Evolutionary conservation across 1,140 invertebrate genomes (phyloP), one percentile per base, ranked within the genome.

Genomic region (Plodia interpunctella): DNA sequence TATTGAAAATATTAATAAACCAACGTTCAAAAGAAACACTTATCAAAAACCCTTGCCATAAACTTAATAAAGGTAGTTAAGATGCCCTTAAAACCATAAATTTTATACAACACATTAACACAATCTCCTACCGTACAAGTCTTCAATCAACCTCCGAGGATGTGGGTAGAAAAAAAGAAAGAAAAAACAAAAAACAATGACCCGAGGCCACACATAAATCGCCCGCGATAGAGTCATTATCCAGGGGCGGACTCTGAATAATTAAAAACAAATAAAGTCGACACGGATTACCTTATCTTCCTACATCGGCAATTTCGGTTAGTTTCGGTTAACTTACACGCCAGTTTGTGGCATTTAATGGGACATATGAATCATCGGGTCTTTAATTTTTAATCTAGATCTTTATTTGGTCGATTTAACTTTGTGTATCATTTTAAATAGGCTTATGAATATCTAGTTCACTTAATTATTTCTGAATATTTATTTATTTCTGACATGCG

Each of bases 211-310:
- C 65, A 66, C 77, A 68, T 87, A 83, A 85, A 84, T 87, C 80
- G 80, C 66, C n/a, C 65, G 65, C 73, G 72, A 88, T 87, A 83
- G 78, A 87, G 83, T 83, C 83, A 87, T 88, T 87, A 88, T 72
- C 70, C 83, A 78, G 81, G 78, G 82, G 81, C 83, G 81, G 82
- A 84, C 82, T 85, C 70, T 74, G 80, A 87, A 88, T 88, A 87
- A 88, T 88, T 87, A 85, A 88, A 87, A 88, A 84, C 83, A 87
- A 87, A 88, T 87, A 87, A 81, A 73, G 70, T 74, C 82, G 80
- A 78, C 81, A 84, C 81, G 80, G 81, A 81, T 86, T 83, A 80
- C 72, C 62, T 75, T 88, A 88, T 88, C 86, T 65, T 44, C 59
- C 65, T 65, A 63, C 63, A 84, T 83, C 80, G 38, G 38, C 38